A percentile compares a stretch with the other conserved stretches of the same genome.
These are phyloP conservation scores for Lycaon pictus DNA, from an alignment of 2,113 vertebrate species.

Conservation along the genomic window DNA sequence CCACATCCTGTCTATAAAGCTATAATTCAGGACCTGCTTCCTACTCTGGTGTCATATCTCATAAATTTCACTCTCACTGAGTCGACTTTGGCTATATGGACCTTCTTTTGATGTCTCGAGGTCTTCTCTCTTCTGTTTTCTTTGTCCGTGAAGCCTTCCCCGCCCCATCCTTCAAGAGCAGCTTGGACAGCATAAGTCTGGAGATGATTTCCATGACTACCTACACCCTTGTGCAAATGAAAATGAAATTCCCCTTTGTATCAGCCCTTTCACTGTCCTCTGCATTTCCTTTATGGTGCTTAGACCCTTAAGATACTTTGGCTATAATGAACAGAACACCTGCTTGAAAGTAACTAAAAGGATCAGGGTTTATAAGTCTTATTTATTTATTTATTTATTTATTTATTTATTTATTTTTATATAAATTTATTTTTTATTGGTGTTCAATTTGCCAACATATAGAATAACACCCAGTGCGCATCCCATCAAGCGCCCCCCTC, in stretches of 20 bases:
- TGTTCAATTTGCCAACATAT: too few relatives aligned
- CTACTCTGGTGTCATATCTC: not conserved
- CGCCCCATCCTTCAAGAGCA: not conserved
- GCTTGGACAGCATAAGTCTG: not conserved
- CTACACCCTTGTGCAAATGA: not conserved
- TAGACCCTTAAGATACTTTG: not conserved
- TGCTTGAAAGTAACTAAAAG: not conserved
- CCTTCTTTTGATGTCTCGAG: not conserved
- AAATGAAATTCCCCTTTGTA: not conserved
- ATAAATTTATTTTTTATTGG: too few relatives aligned
- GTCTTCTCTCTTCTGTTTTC: not conserved
- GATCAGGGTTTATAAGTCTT: not conserved
- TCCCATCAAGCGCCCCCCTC: too few relatives aligned
- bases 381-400: too few relatives aligned
- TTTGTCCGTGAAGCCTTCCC: not conserved
- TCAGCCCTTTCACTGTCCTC: not conserved
- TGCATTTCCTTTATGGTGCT: not conserved
- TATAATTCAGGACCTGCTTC: not conserved
- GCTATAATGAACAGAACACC: not conserved
- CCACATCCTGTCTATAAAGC: not conserved
- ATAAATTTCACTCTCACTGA: not conserved
- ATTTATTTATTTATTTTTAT: too few relatives aligned
- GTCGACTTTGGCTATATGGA: not conserved
- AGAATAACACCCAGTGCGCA: too few relatives aligned
- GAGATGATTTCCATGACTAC: not conserved